Percentiles rank a stretch among this genome's conserved stretches.
phyloP scores from a whole-genome alignment of 2,113 vertebrate genomes.

The Gadus macrocephalus region DNA sequence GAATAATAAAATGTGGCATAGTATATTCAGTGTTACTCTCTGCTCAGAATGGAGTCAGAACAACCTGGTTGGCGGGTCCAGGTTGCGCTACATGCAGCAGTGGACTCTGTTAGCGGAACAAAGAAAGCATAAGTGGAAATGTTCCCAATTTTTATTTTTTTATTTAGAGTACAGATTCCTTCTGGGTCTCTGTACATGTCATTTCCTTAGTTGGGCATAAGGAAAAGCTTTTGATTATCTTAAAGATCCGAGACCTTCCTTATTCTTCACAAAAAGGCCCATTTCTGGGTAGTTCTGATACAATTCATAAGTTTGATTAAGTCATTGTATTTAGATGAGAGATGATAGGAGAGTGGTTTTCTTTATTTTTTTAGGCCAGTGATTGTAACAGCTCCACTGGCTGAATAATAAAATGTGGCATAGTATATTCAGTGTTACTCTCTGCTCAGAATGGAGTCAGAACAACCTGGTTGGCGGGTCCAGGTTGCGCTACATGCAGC shows the following conservation, averaged over 20 bases:
- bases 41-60: constrained; percentile 70
- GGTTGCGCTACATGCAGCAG: constrained; percentile 54
- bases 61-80: constrained; percentile 55
- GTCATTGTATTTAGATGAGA: background rate
- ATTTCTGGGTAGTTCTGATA: background rate
- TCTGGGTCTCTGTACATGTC: no score
- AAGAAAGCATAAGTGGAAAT: no score
- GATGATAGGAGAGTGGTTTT: background rate
- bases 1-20: no score
- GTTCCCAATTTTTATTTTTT: no score
- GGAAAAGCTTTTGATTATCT: no score
- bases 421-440: background rate
- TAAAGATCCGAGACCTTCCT: no score
- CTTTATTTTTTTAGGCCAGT: background rate
- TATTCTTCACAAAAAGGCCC: background rate
- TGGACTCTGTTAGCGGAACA: constrained; percentile 61
- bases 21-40: background rate
- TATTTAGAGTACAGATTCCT: no score
- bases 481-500: constrained; percentile 54
- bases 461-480: constrained; percentile 54
- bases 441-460: constrained; percentile 68
- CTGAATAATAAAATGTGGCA: no score
- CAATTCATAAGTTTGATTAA: no score
- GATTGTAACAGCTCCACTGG: background rate
- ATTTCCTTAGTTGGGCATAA: no score